Base-by-base conservation (phyloP, 2,797 vertebrate species). In the Enteromius argenteus region DNA sequence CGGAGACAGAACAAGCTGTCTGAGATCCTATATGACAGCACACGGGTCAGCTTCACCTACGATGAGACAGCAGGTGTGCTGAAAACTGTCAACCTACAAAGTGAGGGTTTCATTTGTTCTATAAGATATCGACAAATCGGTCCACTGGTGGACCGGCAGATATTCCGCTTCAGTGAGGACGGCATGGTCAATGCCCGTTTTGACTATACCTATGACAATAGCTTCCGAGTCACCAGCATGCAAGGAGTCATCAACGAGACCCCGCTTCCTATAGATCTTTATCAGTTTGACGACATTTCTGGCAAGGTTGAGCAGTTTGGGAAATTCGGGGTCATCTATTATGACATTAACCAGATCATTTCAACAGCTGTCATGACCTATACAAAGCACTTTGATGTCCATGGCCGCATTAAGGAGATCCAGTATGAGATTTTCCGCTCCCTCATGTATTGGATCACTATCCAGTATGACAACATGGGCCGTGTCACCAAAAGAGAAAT, bases 211-310 rank as follows among this genome's bases (percentile, higher is more conserved):
- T 99, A 99, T 14, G 98, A 99, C 95, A 99, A 99, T 90, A 99
- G 97, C 91, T 99, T 99, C 92, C 94, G 98, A 84, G 98, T 99
- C 84, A 99, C 98, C 90, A 99, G 98, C 93, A 99, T 99, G 98
- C 98, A 99, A 91, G 98, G 97, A 0, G 98, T 99, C 23, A 99
- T 99, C 94, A 99, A 99, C 9, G 98, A 99, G 91, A 99, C 97
- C 0, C 98, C 98, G 0, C 88, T 99, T 89, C 98, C 98, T 19
- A 99, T 99, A 35, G 98, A 99, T 88, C 97, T 99, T 67, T 99
- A 99, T 88, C 98, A 99, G 89, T 99, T 99, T n/a, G 98, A 99
- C 2, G 98, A 99, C 72, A 99, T 99, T 83, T 99, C 98, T 1
- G 98, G 98, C 60, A 99, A 99, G 90, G 97, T 99, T 39, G 98